Percentiles rank a stretch among this genome's conserved stretches.
Conservation (phyloP, 1,140 invertebrate genomes). For the Scaptomyza graminum region DNA sequence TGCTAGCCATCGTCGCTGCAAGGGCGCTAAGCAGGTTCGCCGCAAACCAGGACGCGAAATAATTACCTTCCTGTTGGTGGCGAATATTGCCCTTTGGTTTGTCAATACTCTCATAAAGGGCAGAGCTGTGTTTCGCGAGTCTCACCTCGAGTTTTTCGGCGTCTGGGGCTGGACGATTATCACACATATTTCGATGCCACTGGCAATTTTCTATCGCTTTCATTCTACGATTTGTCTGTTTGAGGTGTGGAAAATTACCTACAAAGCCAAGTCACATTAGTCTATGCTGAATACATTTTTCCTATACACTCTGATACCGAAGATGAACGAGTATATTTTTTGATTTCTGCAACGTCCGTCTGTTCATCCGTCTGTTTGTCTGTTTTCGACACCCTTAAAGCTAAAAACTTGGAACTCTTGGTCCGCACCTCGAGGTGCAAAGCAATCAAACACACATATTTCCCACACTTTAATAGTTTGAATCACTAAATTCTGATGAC, state of each 20-base stretch:
- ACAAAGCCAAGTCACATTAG: slow-evolving; percentile 86
- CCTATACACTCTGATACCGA: background rate
- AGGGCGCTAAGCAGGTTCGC: slow-evolving; percentile 86
- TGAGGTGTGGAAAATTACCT: slow-evolving; percentile 97
- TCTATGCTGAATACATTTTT: background rate
- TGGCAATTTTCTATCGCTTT: slow-evolving; percentile 94
- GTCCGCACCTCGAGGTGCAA: no score
- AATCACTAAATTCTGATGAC: no score
- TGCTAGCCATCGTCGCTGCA: slow-evolving; percentile 89
- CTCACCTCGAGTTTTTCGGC: slow-evolving; percentile 91
- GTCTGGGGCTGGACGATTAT: slow-evolving; percentile 95
- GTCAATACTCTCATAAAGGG: slow-evolving; percentile 93
- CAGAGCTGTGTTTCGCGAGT: slow-evolving; percentile 90
- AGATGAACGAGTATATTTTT: no score
- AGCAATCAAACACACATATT: no score
- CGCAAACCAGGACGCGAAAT: slow-evolving; percentile 92
- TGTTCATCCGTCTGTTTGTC: no score
- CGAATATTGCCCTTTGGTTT: slow-evolving; percentile 94
- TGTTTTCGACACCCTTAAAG: no score
- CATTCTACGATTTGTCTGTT: slow-evolving; percentile 98
- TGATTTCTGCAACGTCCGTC: no score
- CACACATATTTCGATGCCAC: slow-evolving; percentile 92
- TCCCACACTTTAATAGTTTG: no score
- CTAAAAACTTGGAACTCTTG: no score
- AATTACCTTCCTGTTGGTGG: slow-evolving; percentile 92